These are phyloP conservation scores for Diorhabda sublineata DNA, from an alignment of 1,140 invertebrate genomes.

Conservation along the genomic window DNA sequence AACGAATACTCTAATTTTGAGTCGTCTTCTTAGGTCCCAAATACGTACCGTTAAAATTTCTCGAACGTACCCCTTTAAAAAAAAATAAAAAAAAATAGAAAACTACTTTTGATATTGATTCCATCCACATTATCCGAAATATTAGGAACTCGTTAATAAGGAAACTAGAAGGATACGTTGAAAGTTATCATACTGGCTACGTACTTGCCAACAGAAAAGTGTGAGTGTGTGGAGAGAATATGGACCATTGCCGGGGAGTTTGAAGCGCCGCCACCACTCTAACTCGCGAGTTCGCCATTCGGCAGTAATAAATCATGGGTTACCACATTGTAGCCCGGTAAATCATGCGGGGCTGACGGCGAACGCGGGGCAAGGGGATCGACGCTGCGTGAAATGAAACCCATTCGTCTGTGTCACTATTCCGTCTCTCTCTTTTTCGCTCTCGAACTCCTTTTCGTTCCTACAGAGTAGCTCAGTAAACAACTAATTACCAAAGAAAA, in stretches of 20 bases:
- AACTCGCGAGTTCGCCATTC: slow-evolving; percentile 47
- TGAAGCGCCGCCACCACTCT: neutral
- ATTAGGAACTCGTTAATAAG: neutral
- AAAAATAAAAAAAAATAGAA: too few relatives aligned
- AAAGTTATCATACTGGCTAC: neutral
- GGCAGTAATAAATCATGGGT: slow-evolving; percentile 59
- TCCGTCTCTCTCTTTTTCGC: slow-evolving; percentile 42
- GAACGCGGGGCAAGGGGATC: slow-evolving; percentile 26
- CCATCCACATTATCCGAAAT: neutral
- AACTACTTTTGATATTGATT: too few relatives aligned
- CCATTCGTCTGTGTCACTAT: slow-evolving; percentile 48
- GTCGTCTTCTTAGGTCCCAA: too few relatives aligned
- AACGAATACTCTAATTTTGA: too few relatives aligned
- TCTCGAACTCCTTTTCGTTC: slow-evolving; percentile 19
- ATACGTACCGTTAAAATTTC: too few relatives aligned
- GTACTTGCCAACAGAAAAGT: neutral
- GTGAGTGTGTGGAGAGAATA: neutral
- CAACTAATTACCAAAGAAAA: neutral
- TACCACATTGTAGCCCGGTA: slow-evolving; percentile 65
- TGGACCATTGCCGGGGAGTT: slow-evolving; percentile 1
- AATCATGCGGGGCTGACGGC: slow-evolving; percentile 53
- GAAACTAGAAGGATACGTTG: neutral
- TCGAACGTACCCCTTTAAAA: too few relatives aligned
- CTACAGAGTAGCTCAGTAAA: neutral
- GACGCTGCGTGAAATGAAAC: slow-evolving; percentile 55